Evolutionary conservation across 2,888 invertebrate genomes (phyloP).

Genomic region (Micoletzkya japonica): DNA sequence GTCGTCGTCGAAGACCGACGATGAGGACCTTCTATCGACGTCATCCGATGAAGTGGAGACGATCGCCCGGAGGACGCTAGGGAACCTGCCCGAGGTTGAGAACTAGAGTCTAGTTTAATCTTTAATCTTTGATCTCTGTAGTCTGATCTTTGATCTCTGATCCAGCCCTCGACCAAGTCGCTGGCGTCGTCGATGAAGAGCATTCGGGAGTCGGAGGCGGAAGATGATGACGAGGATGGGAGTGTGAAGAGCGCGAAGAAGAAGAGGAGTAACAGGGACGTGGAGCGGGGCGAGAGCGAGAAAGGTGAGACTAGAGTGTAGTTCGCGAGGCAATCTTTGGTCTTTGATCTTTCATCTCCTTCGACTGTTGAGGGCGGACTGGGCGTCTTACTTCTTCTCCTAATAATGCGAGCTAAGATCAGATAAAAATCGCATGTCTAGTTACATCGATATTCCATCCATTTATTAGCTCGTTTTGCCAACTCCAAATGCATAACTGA

Average conservation of each 20-base stretch:
- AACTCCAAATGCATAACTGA: too few species aligned
- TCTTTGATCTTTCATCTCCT: neutral
- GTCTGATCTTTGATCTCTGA: too few species aligned
- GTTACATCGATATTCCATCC: too few species aligned
- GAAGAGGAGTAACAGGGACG: conserved; percentile 28
- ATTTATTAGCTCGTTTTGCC: too few species aligned
- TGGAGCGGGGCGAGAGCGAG: conserved; percentile 33
- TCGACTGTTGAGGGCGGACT: neutral
- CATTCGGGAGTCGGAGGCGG: conserved; percentile 15
- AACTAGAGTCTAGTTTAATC: too few species aligned
- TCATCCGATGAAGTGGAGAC: conserved; percentile 54
- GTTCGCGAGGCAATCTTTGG: neutral
- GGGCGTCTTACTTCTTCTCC: too few species aligned
- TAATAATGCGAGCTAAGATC: too few species aligned
- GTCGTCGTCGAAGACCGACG: conserved; percentile 46
- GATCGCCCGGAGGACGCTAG: conserved; percentile 52
- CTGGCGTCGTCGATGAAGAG: conserved; percentile 23
- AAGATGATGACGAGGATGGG: conserved; percentile 28
- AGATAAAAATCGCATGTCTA: too few species aligned
- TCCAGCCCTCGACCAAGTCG: too few species aligned
- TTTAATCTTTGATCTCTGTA: too few species aligned
- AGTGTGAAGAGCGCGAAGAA: conserved; percentile 22
- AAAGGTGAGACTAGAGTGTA: conserved; percentile 13
- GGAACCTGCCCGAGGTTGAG: conserved; percentile 49
- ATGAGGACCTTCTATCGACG: conserved; percentile 54